Conservation (phyloP, 2,888 invertebrate genomes). For the Tetragonisca angustula region DNA sequence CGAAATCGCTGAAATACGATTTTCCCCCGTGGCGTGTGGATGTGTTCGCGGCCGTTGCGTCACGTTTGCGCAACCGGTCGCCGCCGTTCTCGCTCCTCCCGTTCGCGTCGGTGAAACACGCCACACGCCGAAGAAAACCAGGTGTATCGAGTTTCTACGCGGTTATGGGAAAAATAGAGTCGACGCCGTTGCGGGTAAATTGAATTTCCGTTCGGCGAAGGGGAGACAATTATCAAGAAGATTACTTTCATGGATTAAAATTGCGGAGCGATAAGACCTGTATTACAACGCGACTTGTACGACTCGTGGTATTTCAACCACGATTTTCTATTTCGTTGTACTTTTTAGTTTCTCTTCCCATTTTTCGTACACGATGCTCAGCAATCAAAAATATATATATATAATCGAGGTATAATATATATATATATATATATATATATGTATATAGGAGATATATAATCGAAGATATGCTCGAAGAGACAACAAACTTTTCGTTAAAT, state of each 20-base stretch:
- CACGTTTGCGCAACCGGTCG: conserved; percentile 39
- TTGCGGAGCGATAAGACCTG: not conserved
- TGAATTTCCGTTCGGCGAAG: not conserved
- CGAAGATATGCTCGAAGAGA: too few species aligned
- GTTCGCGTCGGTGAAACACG: conserved; percentile 13
- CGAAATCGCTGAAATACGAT: conserved; percentile 28
- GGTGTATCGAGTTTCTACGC: conserved; percentile 3
- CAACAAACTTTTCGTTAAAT: too few species aligned
- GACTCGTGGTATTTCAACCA: too few species aligned
- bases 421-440: too few species aligned
- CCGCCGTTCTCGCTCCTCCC: not conserved
- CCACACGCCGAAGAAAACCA: conserved; percentile 1
- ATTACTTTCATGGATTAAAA: not conserved
- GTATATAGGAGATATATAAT: too few species aligned
- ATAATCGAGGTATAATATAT: too few species aligned
- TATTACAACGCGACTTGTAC: too few species aligned
- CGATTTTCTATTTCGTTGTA: too few species aligned
- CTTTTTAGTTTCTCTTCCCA: too few species aligned
- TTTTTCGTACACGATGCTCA: too few species aligned
- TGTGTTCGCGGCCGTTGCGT: conserved; percentile 14
- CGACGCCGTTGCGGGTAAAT: not conserved
- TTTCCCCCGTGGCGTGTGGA: conserved; percentile 5
- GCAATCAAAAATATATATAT: too few species aligned
- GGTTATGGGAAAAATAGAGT: not conserved
- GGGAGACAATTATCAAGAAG: not conserved